A percentile compares a stretch with the other conserved stretches of the same genome.
These are phyloP conservation scores for Rachycentron canadum DNA, from an alignment of 2,797 vertebrate species.

Conservation along the genomic window DNA sequence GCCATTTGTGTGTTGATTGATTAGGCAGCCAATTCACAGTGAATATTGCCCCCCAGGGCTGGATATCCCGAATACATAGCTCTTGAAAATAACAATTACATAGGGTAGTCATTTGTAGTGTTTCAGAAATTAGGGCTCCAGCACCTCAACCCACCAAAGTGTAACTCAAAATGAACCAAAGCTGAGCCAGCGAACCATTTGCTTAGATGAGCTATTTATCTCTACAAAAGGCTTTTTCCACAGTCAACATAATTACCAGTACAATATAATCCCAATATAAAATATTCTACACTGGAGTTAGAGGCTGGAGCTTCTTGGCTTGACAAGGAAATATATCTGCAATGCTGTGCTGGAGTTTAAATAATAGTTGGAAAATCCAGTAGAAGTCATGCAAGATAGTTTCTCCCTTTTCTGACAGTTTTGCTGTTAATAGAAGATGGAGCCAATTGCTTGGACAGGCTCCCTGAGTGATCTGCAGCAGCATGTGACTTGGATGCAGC, in stretches of 20 bases:
- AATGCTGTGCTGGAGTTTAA: neutral
- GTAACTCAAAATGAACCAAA: neutral
- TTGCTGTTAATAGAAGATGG: constrained; percentile 30
- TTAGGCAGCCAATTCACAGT: neutral
- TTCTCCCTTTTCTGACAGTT: constrained; percentile 46
- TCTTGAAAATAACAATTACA: neutral
- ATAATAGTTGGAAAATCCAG: neutral
- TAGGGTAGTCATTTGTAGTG: neutral
- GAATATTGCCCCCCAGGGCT: neutral
- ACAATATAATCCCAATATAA: neutral
- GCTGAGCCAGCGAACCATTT: neutral
- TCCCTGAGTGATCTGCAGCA: constrained; percentile 29
- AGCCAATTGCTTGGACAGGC: constrained; percentile 8
- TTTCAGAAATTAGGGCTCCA: neutral
- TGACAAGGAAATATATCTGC: neutral
- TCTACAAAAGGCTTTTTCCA: neutral
- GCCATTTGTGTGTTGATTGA: neutral
- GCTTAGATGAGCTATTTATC: neutral
- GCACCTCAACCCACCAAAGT: neutral
- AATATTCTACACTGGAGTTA: neutral
- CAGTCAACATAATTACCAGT: neutral
- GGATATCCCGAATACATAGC: neutral
- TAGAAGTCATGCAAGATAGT: neutral
- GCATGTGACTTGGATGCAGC: constrained; percentile 15
- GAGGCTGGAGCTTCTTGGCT: neutral